Percentiles rank a stretch among this genome's conserved stretches.
Conservation (phyloP, 2,797 vertebrate genomes). For the Poeciliopsis presidionis region DNA sequence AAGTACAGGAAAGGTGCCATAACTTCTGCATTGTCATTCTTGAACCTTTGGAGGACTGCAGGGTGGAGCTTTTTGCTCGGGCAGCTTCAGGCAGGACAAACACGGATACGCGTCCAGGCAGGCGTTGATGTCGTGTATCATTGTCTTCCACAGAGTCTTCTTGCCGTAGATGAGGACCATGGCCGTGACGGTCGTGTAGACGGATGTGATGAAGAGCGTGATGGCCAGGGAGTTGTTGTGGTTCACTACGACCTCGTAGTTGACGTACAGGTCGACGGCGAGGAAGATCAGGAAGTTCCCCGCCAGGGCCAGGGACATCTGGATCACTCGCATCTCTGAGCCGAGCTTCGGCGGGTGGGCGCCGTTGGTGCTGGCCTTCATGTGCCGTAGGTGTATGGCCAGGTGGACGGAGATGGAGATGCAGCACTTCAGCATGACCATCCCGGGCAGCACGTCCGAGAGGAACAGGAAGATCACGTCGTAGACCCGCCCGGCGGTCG, state of each 20-base stretch:
- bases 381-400: slow-evolving; percentile 76
- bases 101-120: slow-evolving; percentile 68
- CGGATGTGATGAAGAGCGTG: slow-evolving; percentile 70
- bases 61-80: slow-evolving; percentile 52
- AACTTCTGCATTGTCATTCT: slow-evolving; percentile 43
- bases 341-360: slow-evolving; percentile 75
- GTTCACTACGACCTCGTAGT: slow-evolving; percentile 64
- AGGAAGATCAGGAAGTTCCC: slow-evolving; percentile 72
- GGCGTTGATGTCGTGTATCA: slow-evolving; percentile 66
- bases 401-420: slow-evolving; percentile 80
- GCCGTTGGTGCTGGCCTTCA: slow-evolving; percentile 79
- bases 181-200: slow-evolving; percentile 69
- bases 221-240: slow-evolving; percentile 61
- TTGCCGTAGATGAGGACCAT: slow-evolving; percentile 80
- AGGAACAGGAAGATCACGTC: slow-evolving; percentile 66
- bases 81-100: slow-evolving; percentile 70
- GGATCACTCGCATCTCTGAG: slow-evolving; percentile 79
- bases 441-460: slow-evolving; percentile 74
- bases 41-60: slow-evolving; percentile 29
- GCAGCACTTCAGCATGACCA: slow-evolving; percentile 81
- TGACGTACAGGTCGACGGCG: slow-evolving; percentile 71
- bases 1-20: slow-evolving; percentile 21
- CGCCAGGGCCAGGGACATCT: slow-evolving; percentile 76
- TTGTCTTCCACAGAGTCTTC: slow-evolving; percentile 76
- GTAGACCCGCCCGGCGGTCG: slow-evolving; percentile 40